Percentiles rank a stretch among this genome's conserved stretches.
These are phyloP conservation scores for Carassius gibelio DNA, from an alignment of 2,113 vertebrate genomes.

Conservation along the genomic window DNA sequence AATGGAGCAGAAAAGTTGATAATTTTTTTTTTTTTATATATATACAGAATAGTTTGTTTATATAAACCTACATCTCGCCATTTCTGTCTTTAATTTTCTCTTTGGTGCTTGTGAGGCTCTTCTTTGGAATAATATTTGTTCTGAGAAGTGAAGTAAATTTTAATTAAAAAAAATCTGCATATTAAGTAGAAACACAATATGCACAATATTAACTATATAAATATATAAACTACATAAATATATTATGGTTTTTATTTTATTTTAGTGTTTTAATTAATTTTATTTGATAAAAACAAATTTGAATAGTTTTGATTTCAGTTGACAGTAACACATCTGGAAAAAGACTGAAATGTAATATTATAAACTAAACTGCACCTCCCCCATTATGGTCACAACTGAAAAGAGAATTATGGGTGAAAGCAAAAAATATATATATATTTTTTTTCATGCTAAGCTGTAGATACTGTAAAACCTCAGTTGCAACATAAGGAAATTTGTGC, in stretches of 20 bases:
- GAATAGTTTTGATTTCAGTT: background rate
- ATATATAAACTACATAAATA: background rate
- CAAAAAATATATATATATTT: no score
- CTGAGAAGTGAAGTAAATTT: background rate
- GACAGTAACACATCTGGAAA: background rate
- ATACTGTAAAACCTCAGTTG: background rate
- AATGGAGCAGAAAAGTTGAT: background rate
- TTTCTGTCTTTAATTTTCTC: background rate
- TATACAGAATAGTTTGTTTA: background rate
- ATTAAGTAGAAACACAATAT: background rate
- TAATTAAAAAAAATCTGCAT: background rate
- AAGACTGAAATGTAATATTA: background rate
- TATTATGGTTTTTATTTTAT: background rate
- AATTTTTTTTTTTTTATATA: background rate
- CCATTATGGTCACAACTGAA: no score
- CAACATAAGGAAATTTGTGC: background rate
- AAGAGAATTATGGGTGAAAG: background rate
- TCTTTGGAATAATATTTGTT: slow-evolving; percentile 13
- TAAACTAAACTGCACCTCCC: background rate
- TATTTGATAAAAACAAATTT: no score
- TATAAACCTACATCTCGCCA: background rate
- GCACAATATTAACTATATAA: background rate
- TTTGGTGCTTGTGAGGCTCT: background rate
- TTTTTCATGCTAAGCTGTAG: no score
- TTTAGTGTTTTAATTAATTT: no score